These are phyloP conservation scores for Myotis daubentonii DNA, from an alignment of 2,797 vertebrate species.

Conservation along the genomic window DNA sequence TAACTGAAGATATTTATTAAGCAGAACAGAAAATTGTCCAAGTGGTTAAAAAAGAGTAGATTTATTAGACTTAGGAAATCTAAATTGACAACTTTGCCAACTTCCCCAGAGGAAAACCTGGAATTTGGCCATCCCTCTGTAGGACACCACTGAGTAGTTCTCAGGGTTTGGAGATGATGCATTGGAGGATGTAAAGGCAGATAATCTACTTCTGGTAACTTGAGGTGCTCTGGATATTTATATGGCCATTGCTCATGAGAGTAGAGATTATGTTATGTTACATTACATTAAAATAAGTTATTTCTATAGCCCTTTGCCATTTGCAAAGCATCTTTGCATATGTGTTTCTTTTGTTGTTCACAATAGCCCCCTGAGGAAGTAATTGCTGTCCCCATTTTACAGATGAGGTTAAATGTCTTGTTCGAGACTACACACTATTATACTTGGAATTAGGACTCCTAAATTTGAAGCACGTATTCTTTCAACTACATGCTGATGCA, in stretches of 20 bases:
- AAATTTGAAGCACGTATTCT: neutral
- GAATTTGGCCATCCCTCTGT: neutral
- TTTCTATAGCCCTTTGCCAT: neutral
- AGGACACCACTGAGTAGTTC: neutral
- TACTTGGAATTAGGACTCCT: conserved; percentile 14
- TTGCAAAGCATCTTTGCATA: conserved; percentile 28
- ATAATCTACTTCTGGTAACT: neutral
- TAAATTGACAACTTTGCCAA: neutral
- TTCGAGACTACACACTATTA: neutral
- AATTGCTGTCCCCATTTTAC: neutral
- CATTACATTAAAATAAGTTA: neutral
- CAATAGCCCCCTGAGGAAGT: neutral
- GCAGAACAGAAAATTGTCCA: conserved; percentile 27
- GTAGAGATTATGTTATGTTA: neutral
- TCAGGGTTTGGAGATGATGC: conserved; percentile 47
- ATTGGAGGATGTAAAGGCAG: neutral
- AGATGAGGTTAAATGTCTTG: conserved; percentile 1
- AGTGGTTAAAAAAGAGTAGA: neutral
- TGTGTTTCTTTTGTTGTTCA: neutral
- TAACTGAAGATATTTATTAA: conserved; percentile 19
- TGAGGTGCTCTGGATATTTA: neutral
- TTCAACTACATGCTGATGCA: neutral
- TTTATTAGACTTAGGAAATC: conserved; percentile 19
- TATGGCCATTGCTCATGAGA: conserved; percentile 5
- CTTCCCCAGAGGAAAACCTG: conserved; percentile 21